These are phyloP conservation scores for Mirounga angustirostris DNA, from an alignment of 2,113 vertebrate genomes.

Conservation along the genomic window DNA sequence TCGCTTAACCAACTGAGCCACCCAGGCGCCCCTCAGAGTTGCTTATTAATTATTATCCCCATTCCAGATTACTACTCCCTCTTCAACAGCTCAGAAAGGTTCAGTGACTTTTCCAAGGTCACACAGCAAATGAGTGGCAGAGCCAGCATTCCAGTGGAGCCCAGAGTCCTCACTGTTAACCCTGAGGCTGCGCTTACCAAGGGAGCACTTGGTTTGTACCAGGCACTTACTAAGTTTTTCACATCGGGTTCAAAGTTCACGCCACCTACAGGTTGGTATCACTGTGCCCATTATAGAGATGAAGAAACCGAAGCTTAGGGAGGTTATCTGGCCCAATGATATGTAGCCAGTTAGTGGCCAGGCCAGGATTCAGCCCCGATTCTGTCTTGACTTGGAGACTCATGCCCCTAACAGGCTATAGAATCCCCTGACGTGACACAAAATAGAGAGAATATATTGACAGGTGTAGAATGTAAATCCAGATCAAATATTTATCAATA, in stretches of 20 bases:
- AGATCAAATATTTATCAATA: not conserved
- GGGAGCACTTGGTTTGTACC: not conserved
- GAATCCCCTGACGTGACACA: not conserved
- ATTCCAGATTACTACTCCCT: not conserved
- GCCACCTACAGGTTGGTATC: rapidly evolving
- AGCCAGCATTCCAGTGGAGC: not conserved
- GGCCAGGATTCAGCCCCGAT: not conserved
- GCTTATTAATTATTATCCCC: not conserved
- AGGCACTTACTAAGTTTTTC: not conserved
- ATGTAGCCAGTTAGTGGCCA: rapidly evolving
- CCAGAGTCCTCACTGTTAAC: too few relatives aligned
- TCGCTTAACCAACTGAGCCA: too few relatives aligned
- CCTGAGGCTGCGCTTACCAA: rapidly evolving
- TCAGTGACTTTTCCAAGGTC: not conserved
- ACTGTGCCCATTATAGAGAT: not conserved
- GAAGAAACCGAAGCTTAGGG: not conserved
- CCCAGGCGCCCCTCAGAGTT: not conserved
- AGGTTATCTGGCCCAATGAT: not conserved
- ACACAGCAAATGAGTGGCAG: not conserved
- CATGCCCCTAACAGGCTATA: not conserved
- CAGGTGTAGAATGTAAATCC: not conserved
- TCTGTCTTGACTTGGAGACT: not conserved
- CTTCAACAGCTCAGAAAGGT: not conserved
- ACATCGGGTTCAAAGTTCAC: rapidly evolving
- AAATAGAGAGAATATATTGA: not conserved